Percentiles rank a stretch among this genome's conserved stretches.
Conservation (phyloP, 2,888 invertebrate species). For the Pogonocherus hispidulus region DNA sequence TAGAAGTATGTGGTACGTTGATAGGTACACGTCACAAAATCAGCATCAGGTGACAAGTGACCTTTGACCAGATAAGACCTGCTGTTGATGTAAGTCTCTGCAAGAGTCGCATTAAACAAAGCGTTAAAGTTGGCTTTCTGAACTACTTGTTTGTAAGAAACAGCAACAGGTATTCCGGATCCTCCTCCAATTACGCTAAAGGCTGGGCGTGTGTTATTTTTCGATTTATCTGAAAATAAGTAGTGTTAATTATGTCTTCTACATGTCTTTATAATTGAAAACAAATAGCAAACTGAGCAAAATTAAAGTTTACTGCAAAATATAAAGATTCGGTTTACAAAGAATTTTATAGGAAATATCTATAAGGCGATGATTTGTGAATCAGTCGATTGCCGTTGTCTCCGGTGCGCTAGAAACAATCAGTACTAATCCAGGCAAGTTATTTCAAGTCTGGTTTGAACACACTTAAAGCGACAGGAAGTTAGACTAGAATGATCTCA, state of each 20-base stretch:
- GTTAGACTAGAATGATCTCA: no score
- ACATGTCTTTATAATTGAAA: no score
- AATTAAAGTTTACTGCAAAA: no score
- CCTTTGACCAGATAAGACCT: constrained; percentile 68
- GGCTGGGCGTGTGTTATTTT: constrained; percentile 56
- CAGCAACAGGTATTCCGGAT: constrained; percentile 50
- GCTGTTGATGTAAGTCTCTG: constrained; percentile 61
- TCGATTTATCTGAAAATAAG: constrained; percentile 57
- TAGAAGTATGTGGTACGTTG: constrained; percentile 71
- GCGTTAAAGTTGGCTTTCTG: constrained; percentile 63
- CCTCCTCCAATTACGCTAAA: constrained; percentile 63
- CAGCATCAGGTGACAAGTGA: constrained; percentile 71
- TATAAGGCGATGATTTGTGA: no score
- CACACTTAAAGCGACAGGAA: no score
- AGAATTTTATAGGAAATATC: no score
- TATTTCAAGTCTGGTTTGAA: no score
- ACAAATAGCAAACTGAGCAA: no score
- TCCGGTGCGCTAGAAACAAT: no score
- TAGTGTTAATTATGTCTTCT: neutral
- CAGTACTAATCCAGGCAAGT: no score
- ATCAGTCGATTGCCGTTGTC: no score
- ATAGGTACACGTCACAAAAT: constrained; percentile 69
- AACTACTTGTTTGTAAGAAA: constrained; percentile 60
- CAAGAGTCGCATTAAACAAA: constrained; percentile 59
- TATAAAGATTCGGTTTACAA: no score